A percentile compares a stretch with the other conserved stretches of the same genome.
phyloP scores from a whole-genome alignment of 1,140 invertebrate genomes.

The Epicauta chinensis region DNA sequence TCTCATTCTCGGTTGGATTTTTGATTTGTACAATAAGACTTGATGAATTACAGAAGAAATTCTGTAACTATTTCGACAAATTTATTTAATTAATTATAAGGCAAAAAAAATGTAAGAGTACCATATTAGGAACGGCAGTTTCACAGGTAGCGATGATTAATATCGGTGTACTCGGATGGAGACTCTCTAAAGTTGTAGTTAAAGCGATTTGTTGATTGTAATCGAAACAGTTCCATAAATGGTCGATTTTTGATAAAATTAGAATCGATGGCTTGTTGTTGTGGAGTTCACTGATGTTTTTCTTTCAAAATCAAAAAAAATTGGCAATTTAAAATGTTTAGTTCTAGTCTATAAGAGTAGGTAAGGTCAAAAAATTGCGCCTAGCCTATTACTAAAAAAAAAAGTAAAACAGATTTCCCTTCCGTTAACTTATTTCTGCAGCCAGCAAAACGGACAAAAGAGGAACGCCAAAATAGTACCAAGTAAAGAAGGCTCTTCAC shows the following conservation, averaged over 20 bases:
- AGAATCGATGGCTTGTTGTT: conserved; percentile 46
- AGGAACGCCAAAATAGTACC: no score
- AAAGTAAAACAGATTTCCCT: no score
- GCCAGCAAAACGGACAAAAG: no score
- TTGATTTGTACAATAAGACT: conserved; percentile 39
- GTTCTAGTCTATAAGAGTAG: no score
- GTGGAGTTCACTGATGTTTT: neutral
- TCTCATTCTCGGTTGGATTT: conserved; percentile 44
- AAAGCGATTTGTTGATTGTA: conserved; percentile 45
- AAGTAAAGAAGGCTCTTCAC: no score
- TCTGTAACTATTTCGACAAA: conserved; percentile 27
- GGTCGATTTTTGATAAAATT: conserved; percentile 46
- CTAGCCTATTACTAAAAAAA: no score
- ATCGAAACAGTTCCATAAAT: conserved; percentile 49
- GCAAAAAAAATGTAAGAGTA: conserved; percentile 25
- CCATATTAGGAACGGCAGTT: conserved; percentile 43
- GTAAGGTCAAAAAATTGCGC: no score
- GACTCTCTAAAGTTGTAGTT: conserved; percentile 42
- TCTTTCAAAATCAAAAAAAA: conserved; percentile 1
- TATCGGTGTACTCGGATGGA: conserved; percentile 46
- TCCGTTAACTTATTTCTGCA: no score
- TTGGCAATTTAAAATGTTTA: no score
- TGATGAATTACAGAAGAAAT: conserved; percentile 40
- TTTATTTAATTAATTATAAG: neutral
- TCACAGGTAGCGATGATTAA: conserved; percentile 44